Base-by-base conservation (phyloP, 2,888 invertebrate genomes). In the Eristalis intricaria region DNA sequence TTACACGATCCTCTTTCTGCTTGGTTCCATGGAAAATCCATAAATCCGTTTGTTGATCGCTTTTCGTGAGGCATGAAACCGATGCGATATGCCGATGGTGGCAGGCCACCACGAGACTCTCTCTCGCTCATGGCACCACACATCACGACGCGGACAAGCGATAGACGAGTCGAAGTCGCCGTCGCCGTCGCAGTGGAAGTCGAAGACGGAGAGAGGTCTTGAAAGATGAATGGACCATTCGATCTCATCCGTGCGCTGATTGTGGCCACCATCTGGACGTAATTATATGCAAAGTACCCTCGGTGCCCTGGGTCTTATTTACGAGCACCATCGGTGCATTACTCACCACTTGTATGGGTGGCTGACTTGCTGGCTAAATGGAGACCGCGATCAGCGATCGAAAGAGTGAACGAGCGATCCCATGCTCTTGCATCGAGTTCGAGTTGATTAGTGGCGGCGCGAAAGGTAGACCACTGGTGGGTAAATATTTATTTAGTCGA, bases 211-310 rank as follows among this genome's bases (percentile, higher is more conserved):
- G 63, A 66, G 40, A 38, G n/a, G 61, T 43, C 64, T 5, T 23
- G 74, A 74, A 82, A 86, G 83, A 87, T 83, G 86, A 83, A 87
- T 87, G 86, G 86, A 83, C 87, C 84, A 84, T 84, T 87, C 73
- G 69, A 66, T 71, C 79, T 76, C 87, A 83, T 87, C 84, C 75
- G 64, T 76, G 75, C 64, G 38, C 79, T 83, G 79, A 87, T 87
- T 83, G 87, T 79, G 87, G 87, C 79, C 79, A 83, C 78, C 83
- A 87, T 87, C 87, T 87, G 84, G 87, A 87, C 84, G 87, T 87
- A 84, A 87, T 87, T 84, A 80, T 87, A 84, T 87, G 87, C 87
- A 87, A 87, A 87, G 84, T 84, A 80, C 69, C 79, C 71, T 40
- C 75, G 40, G 61, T 75, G 82, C 71, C 50, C 50, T 19, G 43